Percentiles rank a stretch among this genome's conserved stretches.
Conservation (phyloP, 2,888 invertebrate species). For the Volucella inflata region DNA sequence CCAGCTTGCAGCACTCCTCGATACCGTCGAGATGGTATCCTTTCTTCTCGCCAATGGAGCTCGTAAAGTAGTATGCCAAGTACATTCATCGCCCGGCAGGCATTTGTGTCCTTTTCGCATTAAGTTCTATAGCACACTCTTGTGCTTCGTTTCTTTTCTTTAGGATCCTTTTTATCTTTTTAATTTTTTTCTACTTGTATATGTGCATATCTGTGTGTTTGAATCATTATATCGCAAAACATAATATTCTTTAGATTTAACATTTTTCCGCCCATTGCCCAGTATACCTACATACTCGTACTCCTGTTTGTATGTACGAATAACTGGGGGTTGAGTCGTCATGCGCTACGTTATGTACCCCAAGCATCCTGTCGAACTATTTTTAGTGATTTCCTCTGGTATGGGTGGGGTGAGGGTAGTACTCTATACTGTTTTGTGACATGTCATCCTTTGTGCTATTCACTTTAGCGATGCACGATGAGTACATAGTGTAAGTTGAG, state of each 20-base stretch:
- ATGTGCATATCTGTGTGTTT: conserved; percentile 6
- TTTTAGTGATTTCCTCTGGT: conserved; percentile 41
- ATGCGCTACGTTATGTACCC: neutral
- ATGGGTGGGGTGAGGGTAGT: neutral
- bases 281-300: too few species aligned
- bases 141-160: conserved; percentile 5
- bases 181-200: neutral
- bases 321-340: neutral
- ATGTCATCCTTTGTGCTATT: conserved; percentile 29
- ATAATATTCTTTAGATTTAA: conserved; percentile 52
- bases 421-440: conserved; percentile 38
- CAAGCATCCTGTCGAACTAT: conserved; percentile 30
- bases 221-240: conserved; percentile 41
- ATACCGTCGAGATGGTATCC: conserved; percentile 4
- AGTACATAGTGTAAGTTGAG: conserved; percentile 19
- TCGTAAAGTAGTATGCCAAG: conserved; percentile 55
- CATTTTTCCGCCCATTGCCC: conserved; percentile 1
- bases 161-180: neutral
- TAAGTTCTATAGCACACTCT: conserved; percentile 12
- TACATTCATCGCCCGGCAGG: conserved; percentile 62
- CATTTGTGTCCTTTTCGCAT: conserved; percentile 55
- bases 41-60: conserved; percentile 28
- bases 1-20: neutral
- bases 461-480: conserved; percentile 4
- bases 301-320: neutral